These are phyloP conservation scores for Dendroctonus valens DNA, from an alignment of 1,140 invertebrate genomes.

Conservation along the genomic window DNA sequence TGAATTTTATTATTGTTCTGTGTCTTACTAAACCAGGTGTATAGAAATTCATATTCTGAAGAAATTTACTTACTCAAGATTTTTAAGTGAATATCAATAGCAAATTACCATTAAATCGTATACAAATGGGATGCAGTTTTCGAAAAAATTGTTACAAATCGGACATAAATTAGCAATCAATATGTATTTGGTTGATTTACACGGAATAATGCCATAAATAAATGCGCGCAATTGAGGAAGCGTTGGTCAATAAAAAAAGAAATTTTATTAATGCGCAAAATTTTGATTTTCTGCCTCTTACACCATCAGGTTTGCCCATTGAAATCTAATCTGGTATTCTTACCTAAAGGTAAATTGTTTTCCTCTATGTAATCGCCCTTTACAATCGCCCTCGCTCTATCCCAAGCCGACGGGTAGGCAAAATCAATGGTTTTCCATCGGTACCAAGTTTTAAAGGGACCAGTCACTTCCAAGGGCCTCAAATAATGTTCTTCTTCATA, in stretches of 20 bases:
- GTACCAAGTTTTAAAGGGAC: slow-evolving; percentile 52
- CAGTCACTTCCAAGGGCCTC: slow-evolving; percentile 36
- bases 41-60: neutral
- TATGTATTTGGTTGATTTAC: too few relatives aligned
- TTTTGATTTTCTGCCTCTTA: too few relatives aligned
- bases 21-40: too few relatives aligned
- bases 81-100: neutral
- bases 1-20: neutral
- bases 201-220: too few relatives aligned
- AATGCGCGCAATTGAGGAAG: too few relatives aligned
- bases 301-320: too few relatives aligned
- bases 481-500: slow-evolving; percentile 18
- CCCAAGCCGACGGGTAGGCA: slow-evolving; percentile 54
- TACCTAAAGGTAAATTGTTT: slow-evolving; percentile 66
- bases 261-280: too few relatives aligned
- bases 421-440: slow-evolving; percentile 62
- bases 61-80: slow-evolving; percentile 6
- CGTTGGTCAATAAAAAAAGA: too few relatives aligned
- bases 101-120: neutral
- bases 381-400: slow-evolving; percentile 53
- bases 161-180: too few relatives aligned
- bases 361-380: slow-evolving; percentile 62
- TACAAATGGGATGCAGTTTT: too few relatives aligned
- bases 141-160: too few relatives aligned
- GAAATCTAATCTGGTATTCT: neutral